Evolutionary conservation across 2,888 invertebrate genomes (phyloP), one percentile per base, ranked within the genome.

Genomic region (Pasiphila rectangulata): DNA sequence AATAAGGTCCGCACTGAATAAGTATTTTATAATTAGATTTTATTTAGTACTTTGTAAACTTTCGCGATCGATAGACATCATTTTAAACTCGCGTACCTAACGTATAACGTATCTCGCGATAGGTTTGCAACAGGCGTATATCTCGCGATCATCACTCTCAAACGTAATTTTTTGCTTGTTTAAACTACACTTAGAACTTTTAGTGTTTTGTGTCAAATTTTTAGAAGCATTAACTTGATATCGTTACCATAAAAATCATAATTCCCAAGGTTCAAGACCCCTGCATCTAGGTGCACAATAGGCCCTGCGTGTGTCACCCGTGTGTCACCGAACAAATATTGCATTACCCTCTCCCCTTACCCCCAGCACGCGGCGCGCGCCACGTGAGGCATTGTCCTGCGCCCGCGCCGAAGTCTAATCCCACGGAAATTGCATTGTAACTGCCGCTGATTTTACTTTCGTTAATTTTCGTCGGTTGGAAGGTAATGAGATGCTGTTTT

Each of bases 281-380:
- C 84, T 83, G 83, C 34, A 60, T 44, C 57, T 72, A 83, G 81
- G 80, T 72, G 81, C 64, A 79, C 77, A 78, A 80, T 74, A 67
- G 74, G 59, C 56, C 57, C 49, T 55, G 64, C 87, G 83, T 79
- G 86, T 84, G 84, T 84, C 84, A 72, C 81, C 78, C 83, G 85
- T 84, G 84, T 81, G 83, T 83, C 83, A 59, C 76, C 71, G 84
- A 79, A 80, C 86, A 86, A 87, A 86, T 85, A 86, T 84, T 83
- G 80, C 86, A 80, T 81, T 83, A 78, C 79, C 66, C 55, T 49
- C 57, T 50, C 54, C 59, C 57, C 57, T 48, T 57, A 12, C 48
- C 32, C 56, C 57, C 47, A 54, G 2, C 30, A 17, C 45, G 20
- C 69, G 72, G 58, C 66, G 48, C 54, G 52, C 52, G 64, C 54